These are phyloP conservation scores for Camptogramma bilineatum DNA, from an alignment of 2,888 invertebrate species.

Conservation along the genomic window DNA sequence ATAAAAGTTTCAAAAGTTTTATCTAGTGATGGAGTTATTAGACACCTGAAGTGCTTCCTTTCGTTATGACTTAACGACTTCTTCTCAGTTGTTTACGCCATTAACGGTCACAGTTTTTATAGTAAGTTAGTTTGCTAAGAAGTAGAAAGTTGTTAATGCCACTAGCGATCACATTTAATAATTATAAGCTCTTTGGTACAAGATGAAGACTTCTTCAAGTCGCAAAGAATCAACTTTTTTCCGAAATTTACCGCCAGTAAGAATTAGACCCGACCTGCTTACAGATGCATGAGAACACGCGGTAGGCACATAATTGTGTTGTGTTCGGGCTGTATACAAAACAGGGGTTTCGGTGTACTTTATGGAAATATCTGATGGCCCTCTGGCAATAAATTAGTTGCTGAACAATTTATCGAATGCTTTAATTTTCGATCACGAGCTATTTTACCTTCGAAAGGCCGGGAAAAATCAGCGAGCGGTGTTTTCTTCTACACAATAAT, in stretches of 20 bases:
- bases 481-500: too few relatives aligned
- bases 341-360: slow-evolving; percentile 2
- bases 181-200: too few relatives aligned
- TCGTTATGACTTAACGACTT: too few relatives aligned
- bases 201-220: not conserved
- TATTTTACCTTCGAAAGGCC: not conserved
- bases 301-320: slow-evolving; percentile 22
- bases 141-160: too few relatives aligned
- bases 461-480: not conserved
- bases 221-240: slow-evolving; percentile 25
- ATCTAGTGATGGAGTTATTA: too few relatives aligned
- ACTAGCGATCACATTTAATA: too few relatives aligned
- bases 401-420: not conserved
- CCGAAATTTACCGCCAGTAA: slow-evolving; percentile 23
- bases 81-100: too few relatives aligned
- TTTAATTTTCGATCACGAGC: not conserved
- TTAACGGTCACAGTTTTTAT: too few relatives aligned
- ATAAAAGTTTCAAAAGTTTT: too few relatives aligned
- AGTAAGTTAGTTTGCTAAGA: too few relatives aligned
- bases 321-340: slow-evolving; percentile 17
- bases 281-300: slow-evolving; percentile 30
- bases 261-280: slow-evolving; percentile 25
- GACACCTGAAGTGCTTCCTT: too few relatives aligned
- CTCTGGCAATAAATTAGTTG: not conserved
- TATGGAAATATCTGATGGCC: not conserved